Base-by-base conservation (phyloP, 2,113 vertebrate genomes). In the Callipepla californica region DNA sequence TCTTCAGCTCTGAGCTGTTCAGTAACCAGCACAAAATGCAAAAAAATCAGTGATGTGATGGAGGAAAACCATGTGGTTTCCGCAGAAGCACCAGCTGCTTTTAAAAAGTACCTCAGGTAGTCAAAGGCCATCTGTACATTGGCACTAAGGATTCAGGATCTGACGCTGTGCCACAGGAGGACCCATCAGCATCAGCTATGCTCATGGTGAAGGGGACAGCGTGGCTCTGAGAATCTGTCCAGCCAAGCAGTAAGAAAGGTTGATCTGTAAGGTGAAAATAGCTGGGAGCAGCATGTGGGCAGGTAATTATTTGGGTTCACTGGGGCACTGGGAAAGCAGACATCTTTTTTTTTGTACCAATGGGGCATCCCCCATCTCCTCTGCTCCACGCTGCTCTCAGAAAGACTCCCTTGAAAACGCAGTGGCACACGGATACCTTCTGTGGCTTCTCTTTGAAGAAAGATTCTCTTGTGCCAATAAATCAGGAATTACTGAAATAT, bases 401-500 rank as follows among this genome's bases (percentile, higher is more conserved):
- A 23, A 69, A 51, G 28, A 11, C 50, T 80, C 80, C 34, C 38
- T 81, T 62, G 63, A 47, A 11, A 80, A 3, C 21, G 1, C 72
- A 1, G 15, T 36, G 62, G 58, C 65, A 25, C 8, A 58, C 80
- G 42, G 70, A 57, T 81, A 48, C 67, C 45, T 89, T 57, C 59
- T 59, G 63, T 44, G 63, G 83, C 88, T 80, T 84, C 26, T 36
- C 61, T 83, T 87, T 85, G 86, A 92, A 83, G 80, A 89, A 57
- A 8, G 30, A 11, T 77, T 87, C 84, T 76, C 86, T 80, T 26
- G n/a, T 94, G 92, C 94, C 95, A 95, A 3, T 47, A 94, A 92
- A 95, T 93, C 44, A 87, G 93, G 90, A 92, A 91, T 91, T 85
- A 40, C 72, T 96, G 78, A 87, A 92, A 78, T 79, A 77, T 59